Base-by-base conservation (phyloP, 2,113 vertebrate species). In the Leuciscus idus region DNA sequence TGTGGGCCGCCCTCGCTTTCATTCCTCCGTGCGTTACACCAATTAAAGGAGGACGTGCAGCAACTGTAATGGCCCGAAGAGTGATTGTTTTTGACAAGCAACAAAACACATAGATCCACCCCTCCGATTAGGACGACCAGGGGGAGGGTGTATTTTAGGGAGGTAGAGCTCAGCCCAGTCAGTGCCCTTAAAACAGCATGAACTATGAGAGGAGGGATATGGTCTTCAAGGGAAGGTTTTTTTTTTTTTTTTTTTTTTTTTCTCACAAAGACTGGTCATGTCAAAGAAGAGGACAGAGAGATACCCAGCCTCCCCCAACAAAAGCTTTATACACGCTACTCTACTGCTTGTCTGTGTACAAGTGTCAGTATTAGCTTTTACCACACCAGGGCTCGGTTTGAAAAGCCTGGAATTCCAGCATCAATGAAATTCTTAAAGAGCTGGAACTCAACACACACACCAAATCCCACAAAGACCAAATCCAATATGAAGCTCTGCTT, bases 81-180 rank as follows among this genome's bases (percentile, higher is more conserved):
- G 94, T 97, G 96, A 99, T 99, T 99, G 98, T 99, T 98, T 98
- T 96, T 97, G 97, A 98, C 97, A 97, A 96, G 96, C 96, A 98
- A 98, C 97, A 99, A 98, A 99, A 99, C 97, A 97, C 96, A 96
- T 96, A 95, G 96, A 96, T 96, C 97, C 97, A 96, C 98, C 98
- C 98, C 96, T 97, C 96, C 97, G 97, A 99, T 99, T 99, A 99
- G 97, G 96, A 73, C 96, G 94, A 94, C 96, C 95, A 95, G 95
- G 96, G 96, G 95, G 50, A 95, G 95, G 82, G 84, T 82, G 79
- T 88, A 81, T 91, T 89, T 91, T 90, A 89, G 86, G 90, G 88
- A 96, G 96, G 96, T 96, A 97, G 96, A 3, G 81, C 66, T 39
- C 81, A 84, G 97, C 92, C 95, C 96, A 95, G 94, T 77, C 75